A percentile compares a stretch with the other conserved stretches of the same genome.
Conservation (phyloP, 92 coral and sea anemone species). For the Micromussa lordhowensis region DNA sequence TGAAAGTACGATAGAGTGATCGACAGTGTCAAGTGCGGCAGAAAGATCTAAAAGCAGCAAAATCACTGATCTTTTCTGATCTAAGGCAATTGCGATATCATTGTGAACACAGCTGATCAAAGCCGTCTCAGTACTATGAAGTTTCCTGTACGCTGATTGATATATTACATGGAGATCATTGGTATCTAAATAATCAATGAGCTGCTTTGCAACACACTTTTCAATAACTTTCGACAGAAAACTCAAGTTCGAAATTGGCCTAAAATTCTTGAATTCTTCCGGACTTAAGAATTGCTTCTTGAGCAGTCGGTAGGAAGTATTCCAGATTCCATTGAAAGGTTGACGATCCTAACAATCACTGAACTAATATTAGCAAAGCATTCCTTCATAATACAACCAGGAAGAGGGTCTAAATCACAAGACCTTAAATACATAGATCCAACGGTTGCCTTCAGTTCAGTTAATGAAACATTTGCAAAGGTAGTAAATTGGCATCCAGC, state of each 20-base stretch:
- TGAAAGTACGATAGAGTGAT: conserved; percentile 38
- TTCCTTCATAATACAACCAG: neutral
- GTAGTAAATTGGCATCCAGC: too few relatives aligned
- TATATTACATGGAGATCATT: conserved; percentile 15
- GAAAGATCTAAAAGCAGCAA: conserved; percentile 44
- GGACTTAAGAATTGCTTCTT: conserved; percentile 21
- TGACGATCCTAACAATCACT: conserved; percentile 15
- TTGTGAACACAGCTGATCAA: conserved; percentile 20
- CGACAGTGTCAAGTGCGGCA: conserved; percentile 22
- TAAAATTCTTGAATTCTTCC: conserved; percentile 4
- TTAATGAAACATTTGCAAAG: too few relatives aligned
- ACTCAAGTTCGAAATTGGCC: conserved; percentile 27
- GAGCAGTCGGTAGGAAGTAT: conserved; percentile 1
- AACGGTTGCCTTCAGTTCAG: neutral
- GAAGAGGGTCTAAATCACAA: conserved; percentile 34
- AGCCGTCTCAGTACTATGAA: conserved; percentile 26
- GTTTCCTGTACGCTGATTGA: conserved; percentile 29
- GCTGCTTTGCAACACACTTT: conserved; percentile 2
- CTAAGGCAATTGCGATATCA: conserved; percentile 24
- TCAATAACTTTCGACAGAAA: neutral
- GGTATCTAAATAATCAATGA: conserved; percentile 11
- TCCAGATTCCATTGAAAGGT: conserved; percentile 13
- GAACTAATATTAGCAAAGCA: conserved; percentile 21
- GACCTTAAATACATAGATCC: conserved; percentile 20
- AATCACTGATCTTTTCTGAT: conserved; percentile 27